These are phyloP conservation scores for Hesperia comma DNA, from an alignment of 2,888 invertebrate species.

Conservation along the genomic window DNA sequence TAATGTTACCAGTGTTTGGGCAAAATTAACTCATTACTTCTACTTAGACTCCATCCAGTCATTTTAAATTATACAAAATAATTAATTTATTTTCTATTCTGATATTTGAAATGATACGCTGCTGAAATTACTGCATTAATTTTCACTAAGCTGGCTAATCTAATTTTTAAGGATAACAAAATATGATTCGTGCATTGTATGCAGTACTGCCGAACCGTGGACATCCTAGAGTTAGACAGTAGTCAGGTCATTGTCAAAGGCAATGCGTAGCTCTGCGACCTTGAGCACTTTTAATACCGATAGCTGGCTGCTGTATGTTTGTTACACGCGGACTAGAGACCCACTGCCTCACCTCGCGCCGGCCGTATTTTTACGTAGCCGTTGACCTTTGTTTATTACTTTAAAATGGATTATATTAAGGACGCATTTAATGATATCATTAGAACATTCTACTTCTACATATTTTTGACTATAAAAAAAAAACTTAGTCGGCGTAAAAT, in stretches of 20 bases:
- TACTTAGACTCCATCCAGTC: background rate
- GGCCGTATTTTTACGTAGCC: slow-evolving; percentile 8
- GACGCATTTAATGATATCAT: background rate
- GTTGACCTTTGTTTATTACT: slow-evolving; percentile 27
- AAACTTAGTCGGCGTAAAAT: background rate
- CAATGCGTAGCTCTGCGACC: slow-evolving; percentile 23
- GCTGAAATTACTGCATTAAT: background rate
- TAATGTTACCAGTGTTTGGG: slow-evolving; percentile 2
- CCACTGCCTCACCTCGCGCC: slow-evolving; percentile 10
- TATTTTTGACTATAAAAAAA: slow-evolving; percentile 6
- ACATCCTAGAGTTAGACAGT: slow-evolving; percentile 12
- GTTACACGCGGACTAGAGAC: slow-evolving; percentile 19
- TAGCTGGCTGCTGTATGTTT: slow-evolving; percentile 8
- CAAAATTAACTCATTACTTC: slow-evolving; percentile 1
- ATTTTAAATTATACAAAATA: background rate
- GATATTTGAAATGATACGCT: background rate
- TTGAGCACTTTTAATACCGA: slow-evolving; percentile 25
- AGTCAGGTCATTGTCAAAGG: slow-evolving; percentile 29
- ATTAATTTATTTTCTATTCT: no score
- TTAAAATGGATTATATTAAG: slow-evolving; percentile 26
- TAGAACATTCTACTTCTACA: slow-evolving; percentile 17
- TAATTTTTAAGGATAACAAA: background rate
- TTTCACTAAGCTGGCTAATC: background rate
- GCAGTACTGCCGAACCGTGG: background rate
- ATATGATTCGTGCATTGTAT: background rate